Evolutionary conservation across 2,113 vertebrate species (phyloP), one percentile per base, ranked within the genome.

Genomic region (Natator depressus): DNA sequence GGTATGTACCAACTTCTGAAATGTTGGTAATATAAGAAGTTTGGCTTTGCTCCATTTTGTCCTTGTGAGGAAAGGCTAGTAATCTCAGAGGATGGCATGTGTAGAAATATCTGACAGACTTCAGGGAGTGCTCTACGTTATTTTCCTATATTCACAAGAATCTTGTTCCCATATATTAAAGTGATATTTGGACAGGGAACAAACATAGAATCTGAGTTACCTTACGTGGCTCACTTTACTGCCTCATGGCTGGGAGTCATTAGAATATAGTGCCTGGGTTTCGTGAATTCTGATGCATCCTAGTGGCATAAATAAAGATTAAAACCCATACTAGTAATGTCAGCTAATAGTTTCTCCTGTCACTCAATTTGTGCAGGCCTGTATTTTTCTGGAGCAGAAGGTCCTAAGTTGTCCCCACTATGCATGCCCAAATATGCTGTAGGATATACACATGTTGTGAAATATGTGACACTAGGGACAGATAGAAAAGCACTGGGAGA

Each of bases 71-170:
- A 69, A 91, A 81, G 89, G 14, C 0, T 47, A 50, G 1, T 0
- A 9, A 10, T n/a, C 17, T 55, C 27, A 42, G 14, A 20, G 47
- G 5, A 24, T 10, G 0, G 35, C 69, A 5, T 35, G 1, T 80
- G 87, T 92, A 53, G 31, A 94, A 88, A 78, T 55, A 4, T 80
- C 20, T 84, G 50, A 9, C 11, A 62, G 27, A 76, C 6, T 51
- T 53, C 51, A 59, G 87, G 62, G 11, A 90, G 25, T 1, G 1
- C 12, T 69, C 82, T 93, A 3, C 92, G n/a, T 29, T 82, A 42
- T 84, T 89, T 93, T 91, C 78, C 62, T 82, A 57, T 89, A 85
- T 88, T 93, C 8, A 69, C 75, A 89, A 29, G 62, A 51, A 8
- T 1, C 20, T 87, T 59, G 54, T 4, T 14, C 75, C 79, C 31